phyloP scores from a whole-genome alignment of 2,797 vertebrate genomes.

The Atherinosoma microstoma region DNA sequence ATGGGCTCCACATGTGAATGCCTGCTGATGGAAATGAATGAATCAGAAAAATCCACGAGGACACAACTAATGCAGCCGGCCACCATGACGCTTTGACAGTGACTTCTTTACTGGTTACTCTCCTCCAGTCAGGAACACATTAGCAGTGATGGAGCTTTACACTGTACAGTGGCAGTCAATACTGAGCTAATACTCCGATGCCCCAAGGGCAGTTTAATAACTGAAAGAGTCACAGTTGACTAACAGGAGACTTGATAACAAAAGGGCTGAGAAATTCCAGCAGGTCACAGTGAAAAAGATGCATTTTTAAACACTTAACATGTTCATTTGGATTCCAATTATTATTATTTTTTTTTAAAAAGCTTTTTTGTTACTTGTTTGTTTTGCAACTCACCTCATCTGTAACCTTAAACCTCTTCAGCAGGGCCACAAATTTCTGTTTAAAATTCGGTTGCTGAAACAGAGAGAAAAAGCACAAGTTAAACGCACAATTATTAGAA shows the following conservation, averaged over 20 bases:
- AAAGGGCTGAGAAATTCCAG: slow-evolving; percentile 14
- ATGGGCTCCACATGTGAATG: slow-evolving; percentile 53
- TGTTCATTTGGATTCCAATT: too few relatives aligned
- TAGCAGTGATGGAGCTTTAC: slow-evolving; percentile 31
- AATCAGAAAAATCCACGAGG: slow-evolving; percentile 43
- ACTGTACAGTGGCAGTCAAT: slow-evolving; percentile 50
- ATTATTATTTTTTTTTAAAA: too few relatives aligned
- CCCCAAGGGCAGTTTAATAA: slow-evolving; percentile 49
- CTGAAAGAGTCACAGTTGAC: slow-evolving; percentile 40
- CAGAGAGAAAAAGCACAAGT: slow-evolving; percentile 3
- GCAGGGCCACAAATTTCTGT: slow-evolving; percentile 88
- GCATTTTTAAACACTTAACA: too few relatives aligned
- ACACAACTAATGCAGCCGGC: slow-evolving; percentile 34
- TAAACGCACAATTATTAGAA: slow-evolving; percentile 7
- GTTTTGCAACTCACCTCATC: slow-evolving; percentile 83
- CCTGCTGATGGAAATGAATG: slow-evolving; percentile 52
- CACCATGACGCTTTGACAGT: slow-evolving; percentile 27
- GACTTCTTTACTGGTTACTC: slow-evolving; percentile 38
- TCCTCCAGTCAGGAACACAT: slow-evolving; percentile 38
- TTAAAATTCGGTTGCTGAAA: slow-evolving; percentile 88
- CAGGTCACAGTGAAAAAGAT: background rate
- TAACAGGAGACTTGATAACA: slow-evolving; percentile 35
- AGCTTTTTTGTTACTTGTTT: background rate
- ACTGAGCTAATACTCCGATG: slow-evolving; percentile 35
- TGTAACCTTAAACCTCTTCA: slow-evolving; percentile 89